phyloP scores from a whole-genome alignment of 2,113 vertebrate species.

The Barnardius zonarius region DNA sequence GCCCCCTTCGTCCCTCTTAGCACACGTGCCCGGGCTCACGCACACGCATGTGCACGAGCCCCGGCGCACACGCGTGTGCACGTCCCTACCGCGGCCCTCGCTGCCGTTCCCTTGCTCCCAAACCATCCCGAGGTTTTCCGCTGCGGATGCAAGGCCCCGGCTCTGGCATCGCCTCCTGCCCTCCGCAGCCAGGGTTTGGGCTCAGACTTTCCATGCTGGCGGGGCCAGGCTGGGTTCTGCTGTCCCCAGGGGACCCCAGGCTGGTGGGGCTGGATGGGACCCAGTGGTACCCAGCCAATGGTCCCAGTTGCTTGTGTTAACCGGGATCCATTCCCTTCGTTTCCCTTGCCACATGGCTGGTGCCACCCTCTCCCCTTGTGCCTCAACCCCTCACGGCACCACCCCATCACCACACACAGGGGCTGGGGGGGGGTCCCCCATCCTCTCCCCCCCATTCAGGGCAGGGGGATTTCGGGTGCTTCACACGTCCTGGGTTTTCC shows the following conservation, averaged over 20 bases:
- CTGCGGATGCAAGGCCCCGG: rapidly evolving
- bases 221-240: not conserved
- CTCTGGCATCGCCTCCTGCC: not conserved
- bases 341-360: rapidly evolving
- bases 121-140: not conserved
- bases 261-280: not conserved
- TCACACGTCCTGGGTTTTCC: not conserved
- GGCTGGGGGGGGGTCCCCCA: rapidly evolving
- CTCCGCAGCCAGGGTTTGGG: rapidly evolving
- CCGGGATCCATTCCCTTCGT: not conserved
- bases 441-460: rapidly evolving
- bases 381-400: rapidly evolving
- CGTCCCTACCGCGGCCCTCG: rapidly evolving
- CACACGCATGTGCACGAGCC: not conserved
- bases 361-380: not conserved
- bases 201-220: not conserved
- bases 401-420: rapidly evolving
- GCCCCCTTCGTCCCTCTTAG: not conserved
- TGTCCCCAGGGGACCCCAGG: not conserved
- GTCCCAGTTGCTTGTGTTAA: not conserved
- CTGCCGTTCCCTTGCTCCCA: not conserved
- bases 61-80: rapidly evolving
- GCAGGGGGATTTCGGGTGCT: rapidly evolving
- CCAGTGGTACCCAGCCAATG: not conserved
- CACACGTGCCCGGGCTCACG: not conserved